Percentiles rank a stretch among this genome's conserved stretches.
Conservation (phyloP, 2,888 invertebrate genomes). For the Watsonalla cultraria region DNA sequence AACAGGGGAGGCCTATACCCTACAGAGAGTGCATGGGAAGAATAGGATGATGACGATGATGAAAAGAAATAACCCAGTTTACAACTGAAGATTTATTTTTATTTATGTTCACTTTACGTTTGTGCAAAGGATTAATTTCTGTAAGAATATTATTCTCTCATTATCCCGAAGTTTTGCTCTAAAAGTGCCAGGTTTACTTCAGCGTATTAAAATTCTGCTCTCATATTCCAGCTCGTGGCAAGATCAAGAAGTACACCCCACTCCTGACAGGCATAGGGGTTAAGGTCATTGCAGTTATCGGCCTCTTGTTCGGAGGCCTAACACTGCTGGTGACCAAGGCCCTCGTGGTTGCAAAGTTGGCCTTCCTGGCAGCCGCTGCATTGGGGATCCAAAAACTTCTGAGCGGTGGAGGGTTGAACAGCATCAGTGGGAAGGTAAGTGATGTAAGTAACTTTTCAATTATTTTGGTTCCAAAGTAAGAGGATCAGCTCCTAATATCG, state of each 20-base stretch:
- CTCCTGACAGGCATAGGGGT: constrained; percentile 84
- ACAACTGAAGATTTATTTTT: too few species aligned
- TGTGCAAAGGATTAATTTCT: too few species aligned
- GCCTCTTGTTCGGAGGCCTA: constrained; percentile 84
- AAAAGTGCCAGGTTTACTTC: too few species aligned
- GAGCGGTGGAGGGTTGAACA: constrained; percentile 71
- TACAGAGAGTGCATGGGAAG: too few species aligned
- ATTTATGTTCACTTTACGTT: too few species aligned
- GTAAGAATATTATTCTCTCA: too few species aligned
- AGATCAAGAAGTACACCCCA: constrained; percentile 86
- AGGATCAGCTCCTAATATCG: too few species aligned
- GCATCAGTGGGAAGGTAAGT: constrained; percentile 63
- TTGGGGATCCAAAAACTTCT: constrained; percentile 84
- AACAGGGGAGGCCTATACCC: constrained; percentile 4
- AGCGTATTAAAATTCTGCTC: not conserved
- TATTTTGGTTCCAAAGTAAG: too few species aligned
- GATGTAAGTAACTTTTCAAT: constrained; percentile 2
- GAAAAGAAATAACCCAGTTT: too few species aligned
- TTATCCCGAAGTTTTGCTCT: too few species aligned
- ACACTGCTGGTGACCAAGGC: constrained; percentile 87
- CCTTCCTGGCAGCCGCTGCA: constrained; percentile 85
- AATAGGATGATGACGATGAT: too few species aligned
- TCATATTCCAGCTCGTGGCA: constrained; percentile 81
- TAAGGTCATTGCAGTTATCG: constrained; percentile 84
- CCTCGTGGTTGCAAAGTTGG: constrained; percentile 86